Base-by-base conservation (phyloP, 53 echinoderm and acorn worm genomes). In the Stichopus horrens region DNA sequence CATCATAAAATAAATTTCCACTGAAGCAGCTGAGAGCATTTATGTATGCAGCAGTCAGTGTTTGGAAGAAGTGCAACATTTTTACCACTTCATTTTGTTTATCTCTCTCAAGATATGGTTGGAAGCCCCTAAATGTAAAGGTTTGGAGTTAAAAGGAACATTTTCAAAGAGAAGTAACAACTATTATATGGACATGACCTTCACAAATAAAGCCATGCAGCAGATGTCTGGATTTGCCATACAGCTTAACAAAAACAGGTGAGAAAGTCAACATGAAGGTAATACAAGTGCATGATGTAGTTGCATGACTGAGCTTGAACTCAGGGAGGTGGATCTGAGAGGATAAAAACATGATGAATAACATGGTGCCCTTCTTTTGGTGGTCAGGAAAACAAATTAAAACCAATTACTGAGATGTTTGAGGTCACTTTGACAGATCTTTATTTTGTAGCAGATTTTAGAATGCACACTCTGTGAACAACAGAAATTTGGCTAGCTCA, bases 191-290 rank as follows among this genome's bases (percentile, higher is more conserved):
- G 93, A 93, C 73, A 93, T 97, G 97, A 94, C 95, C 52, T 88
- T 95, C 82, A 86, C 74, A 11, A 97, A 97, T 75, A 95, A 92
- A 92, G 98, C 98, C 94, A 93, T 97, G 97, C 97, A 97, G 54
- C 95, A 93, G 83, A 97, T 97, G 97, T 77, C 89, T 7, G 91
- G 92, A 52, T 97, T 97, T 91, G 97, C 97, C 7, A 91, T 97
- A 21, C 97, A 97, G 89, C 95, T 97, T 93, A 97, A 95, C 88
- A 97, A 97, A 89, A 97, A 95, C 91, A 97, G 97, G 97, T 94
- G 18, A 68, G 71, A 68, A 68, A 68, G 18, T 18, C 71, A 68
- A 68, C 4, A 13, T 68, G 16, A 6, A 16, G 9, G 7, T 19
- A 68, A n/a, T 5, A 14, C 7, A 5, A 68, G 71, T 59, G 59